Conservation (phyloP, 2,797 vertebrate species). For the Aselliscus stoliczkanus region DNA sequence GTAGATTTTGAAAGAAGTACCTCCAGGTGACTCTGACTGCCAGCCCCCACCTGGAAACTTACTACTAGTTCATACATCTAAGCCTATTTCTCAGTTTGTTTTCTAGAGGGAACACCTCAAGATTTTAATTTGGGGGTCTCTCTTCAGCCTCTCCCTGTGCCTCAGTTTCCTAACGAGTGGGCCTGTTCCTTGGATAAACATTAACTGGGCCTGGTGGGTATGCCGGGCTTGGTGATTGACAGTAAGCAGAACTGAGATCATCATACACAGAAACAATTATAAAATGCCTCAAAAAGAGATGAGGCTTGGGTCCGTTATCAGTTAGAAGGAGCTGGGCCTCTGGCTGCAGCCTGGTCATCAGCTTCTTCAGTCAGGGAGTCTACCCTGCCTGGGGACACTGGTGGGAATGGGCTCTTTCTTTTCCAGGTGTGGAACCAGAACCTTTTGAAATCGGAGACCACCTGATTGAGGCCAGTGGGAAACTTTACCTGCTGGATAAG, state of each 20-base stretch:
- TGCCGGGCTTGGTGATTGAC: not conserved
- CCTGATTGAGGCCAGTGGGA: slow-evolving; percentile 93
- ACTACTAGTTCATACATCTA: not conserved
- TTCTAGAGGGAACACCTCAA: not conserved
- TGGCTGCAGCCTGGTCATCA: not conserved
- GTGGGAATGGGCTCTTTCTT: slow-evolving; percentile 9
- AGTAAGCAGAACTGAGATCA: not conserved
- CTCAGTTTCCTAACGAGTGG: not conserved
- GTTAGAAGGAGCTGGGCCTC: not conserved
- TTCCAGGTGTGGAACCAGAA: slow-evolving; percentile 93
- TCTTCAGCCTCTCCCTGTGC: not conserved
- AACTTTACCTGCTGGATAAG: slow-evolving; percentile 90
- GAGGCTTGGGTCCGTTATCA: not conserved
- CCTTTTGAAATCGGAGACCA: slow-evolving; percentile 95
- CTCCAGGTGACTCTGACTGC: not conserved
- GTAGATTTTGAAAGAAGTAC: not conserved
- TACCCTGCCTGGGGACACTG: not conserved
- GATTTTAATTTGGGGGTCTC: not conserved
- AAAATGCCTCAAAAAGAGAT: not conserved
- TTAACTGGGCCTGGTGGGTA: not conserved
- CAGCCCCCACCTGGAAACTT: not conserved
- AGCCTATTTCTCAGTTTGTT: not conserved
- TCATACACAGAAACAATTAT: not conserved
- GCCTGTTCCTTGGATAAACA: not conserved
- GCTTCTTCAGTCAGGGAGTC: not conserved